Evolutionary conservation across 2,888 invertebrate species (phyloP).

Genomic region (Vesta saturnalis): DNA sequence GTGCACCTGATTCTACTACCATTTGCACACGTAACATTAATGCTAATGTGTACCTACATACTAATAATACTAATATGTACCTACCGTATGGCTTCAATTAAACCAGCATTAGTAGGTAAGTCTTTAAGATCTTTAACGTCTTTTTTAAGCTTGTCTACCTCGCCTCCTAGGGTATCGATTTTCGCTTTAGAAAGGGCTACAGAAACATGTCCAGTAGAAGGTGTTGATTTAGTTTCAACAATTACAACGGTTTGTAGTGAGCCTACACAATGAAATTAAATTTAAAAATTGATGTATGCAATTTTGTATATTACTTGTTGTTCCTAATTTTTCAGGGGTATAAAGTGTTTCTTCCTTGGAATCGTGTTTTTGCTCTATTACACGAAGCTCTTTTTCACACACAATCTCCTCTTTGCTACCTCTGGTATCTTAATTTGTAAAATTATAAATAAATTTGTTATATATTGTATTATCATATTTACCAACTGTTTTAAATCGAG

Average conservation of each 20-base stretch:
- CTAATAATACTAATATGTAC: too few relatives aligned
- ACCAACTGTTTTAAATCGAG: constrained; percentile 12
- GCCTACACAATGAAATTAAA: too few relatives aligned
- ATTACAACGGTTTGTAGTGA: constrained; percentile 41
- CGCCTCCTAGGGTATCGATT: constrained; percentile 57
- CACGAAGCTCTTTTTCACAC: too few relatives aligned
- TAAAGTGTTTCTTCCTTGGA: too few relatives aligned
- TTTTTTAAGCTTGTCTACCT: constrained; percentile 59
- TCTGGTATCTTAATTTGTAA: too few relatives aligned
- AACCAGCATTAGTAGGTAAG: constrained; percentile 60
- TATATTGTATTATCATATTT: neutral
- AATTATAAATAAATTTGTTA: neutral
- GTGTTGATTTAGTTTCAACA: constrained; percentile 37
- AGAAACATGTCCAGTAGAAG: constrained; percentile 49
- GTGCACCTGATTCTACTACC: too few relatives aligned
- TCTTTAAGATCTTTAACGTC: constrained; percentile 56
- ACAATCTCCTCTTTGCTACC: too few relatives aligned
- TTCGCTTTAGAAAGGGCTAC: constrained; percentile 52
- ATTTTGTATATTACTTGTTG: neutral
- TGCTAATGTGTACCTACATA: too few relatives aligned
- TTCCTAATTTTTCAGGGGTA: too few relatives aligned
- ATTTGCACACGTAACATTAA: too few relatives aligned
- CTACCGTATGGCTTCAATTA: constrained; percentile 59
- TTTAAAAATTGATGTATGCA: too few relatives aligned
- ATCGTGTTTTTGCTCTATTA: too few relatives aligned